Evolutionary conservation across 2,888 invertebrate species (phyloP).

Genomic region (Mystacides longicornis): DNA sequence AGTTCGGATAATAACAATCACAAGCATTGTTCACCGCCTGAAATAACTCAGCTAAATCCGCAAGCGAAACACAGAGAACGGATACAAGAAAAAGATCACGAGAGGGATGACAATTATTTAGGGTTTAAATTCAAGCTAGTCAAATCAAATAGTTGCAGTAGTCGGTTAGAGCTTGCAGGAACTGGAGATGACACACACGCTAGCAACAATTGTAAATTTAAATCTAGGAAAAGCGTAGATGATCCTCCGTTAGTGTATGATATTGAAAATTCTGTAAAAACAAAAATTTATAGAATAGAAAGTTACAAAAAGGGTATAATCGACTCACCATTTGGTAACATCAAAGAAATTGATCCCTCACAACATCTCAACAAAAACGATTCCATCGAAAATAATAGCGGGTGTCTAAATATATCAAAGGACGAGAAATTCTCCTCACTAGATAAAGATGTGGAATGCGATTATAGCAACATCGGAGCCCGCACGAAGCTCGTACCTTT

Average conservation of each 20-base stretch:
- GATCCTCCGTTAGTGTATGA: constrained; percentile 43
- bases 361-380: constrained; percentile 2
- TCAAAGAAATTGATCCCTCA: constrained; percentile 3
- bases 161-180: constrained; percentile 71
- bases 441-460: constrained; percentile 5
- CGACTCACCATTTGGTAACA: constrained; percentile 37
- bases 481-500: constrained; percentile 3
- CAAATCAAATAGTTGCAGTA: constrained; percentile 82
- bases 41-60: constrained; percentile 26
- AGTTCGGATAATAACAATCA: constrained; percentile 17
- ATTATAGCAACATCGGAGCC: neutral
- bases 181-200: constrained; percentile 50
- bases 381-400: constrained; percentile 5
- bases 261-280: constrained; percentile 46
- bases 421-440: neutral
- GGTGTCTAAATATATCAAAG: constrained; percentile 6
- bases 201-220: constrained; percentile 31
- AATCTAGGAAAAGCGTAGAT: constrained; percentile 33
- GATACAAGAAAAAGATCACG: constrained; percentile 20
- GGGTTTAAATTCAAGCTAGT: constrained; percentile 75
- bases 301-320: constrained; percentile 45
- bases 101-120: constrained; percentile 39
- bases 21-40: constrained; percentile 23
- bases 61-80: constrained; percentile 33
- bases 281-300: constrained; percentile 46